Percentiles rank a stretch among this genome's conserved stretches.
Conservation (phyloP, 2,888 invertebrate species). For the Dynastes tityus region DNA sequence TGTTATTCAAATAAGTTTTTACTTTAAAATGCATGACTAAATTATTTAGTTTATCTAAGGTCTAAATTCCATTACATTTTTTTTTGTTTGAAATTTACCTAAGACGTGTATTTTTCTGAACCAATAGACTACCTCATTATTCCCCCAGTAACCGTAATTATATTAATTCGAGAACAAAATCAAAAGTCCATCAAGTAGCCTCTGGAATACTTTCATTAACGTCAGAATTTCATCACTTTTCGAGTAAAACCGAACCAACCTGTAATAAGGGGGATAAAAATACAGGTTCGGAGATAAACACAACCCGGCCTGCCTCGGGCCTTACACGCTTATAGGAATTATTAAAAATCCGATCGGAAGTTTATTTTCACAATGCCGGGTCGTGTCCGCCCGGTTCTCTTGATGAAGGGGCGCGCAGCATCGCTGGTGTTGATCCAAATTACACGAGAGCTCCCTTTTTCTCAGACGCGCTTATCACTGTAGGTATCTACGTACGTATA, state of each 20-base stretch:
- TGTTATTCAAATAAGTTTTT: neutral
- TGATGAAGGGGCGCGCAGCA: neutral
- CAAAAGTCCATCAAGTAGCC: slow-evolving; percentile 51
- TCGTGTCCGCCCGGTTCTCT: neutral
- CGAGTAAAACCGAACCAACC: slow-evolving; percentile 42
- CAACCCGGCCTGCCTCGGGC: slow-evolving; percentile 7
- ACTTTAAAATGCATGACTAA: neutral
- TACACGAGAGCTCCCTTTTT: no score
- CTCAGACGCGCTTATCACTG: no score
- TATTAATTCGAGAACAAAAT: slow-evolving; percentile 50
- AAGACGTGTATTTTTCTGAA: no score
- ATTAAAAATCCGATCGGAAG: slow-evolving; percentile 45
- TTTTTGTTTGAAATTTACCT: no score
- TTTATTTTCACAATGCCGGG: slow-evolving; percentile 22
- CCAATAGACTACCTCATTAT: slow-evolving; percentile 28
- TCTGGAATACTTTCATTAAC: slow-evolving; percentile 50
- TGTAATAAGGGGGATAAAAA: slow-evolving; percentile 41
- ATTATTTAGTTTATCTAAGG: neutral
- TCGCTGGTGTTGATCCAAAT: neutral
- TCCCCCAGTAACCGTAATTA: slow-evolving; percentile 33
- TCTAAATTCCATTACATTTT: neutral
- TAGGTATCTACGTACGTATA: neutral
- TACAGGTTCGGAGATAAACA: slow-evolving; percentile 38
- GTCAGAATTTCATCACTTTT: slow-evolving; percentile 55
- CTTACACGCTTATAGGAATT: slow-evolving; percentile 25